These are phyloP conservation scores for Eueremaeus valkanovi DNA, from an alignment of 2,888 invertebrate species.

Conservation along the genomic window DNA sequence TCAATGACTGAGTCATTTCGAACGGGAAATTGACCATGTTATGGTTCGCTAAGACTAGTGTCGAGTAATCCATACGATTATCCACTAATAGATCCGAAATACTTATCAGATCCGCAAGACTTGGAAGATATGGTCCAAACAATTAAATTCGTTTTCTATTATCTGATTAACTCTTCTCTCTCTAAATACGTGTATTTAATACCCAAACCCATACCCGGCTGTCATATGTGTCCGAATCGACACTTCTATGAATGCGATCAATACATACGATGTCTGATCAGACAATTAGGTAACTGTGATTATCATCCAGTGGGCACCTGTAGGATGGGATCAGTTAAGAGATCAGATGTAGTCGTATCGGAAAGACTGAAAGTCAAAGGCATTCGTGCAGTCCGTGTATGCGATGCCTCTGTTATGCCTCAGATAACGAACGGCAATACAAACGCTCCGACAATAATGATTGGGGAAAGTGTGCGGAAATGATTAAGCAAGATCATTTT, in stretches of 20 bases:
- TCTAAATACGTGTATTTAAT: background rate
- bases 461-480: too few relatives aligned
- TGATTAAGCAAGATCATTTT: too few relatives aligned
- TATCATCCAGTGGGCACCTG: background rate
- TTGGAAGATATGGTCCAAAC: background rate
- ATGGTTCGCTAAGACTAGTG: background rate
- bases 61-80: conserved; percentile 5
- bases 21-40: too few relatives aligned
- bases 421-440: background rate
- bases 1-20: too few relatives aligned
- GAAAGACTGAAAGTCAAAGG: background rate
- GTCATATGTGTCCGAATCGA: background rate
- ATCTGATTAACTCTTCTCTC: too few relatives aligned
- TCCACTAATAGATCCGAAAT: conserved; percentile 19
- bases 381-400: background rate
- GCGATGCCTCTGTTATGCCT: background rate
- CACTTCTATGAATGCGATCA: background rate
- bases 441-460: background rate
- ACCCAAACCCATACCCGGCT: background rate
- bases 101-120: conserved; percentile 2
- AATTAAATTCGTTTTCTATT: too few relatives aligned
- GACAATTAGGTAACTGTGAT: background rate
- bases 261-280: background rate
- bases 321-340: background rate
- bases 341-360: background rate